Conservation (phyloP, 2,888 invertebrate species). For the Drosophila atripex region DNA sequence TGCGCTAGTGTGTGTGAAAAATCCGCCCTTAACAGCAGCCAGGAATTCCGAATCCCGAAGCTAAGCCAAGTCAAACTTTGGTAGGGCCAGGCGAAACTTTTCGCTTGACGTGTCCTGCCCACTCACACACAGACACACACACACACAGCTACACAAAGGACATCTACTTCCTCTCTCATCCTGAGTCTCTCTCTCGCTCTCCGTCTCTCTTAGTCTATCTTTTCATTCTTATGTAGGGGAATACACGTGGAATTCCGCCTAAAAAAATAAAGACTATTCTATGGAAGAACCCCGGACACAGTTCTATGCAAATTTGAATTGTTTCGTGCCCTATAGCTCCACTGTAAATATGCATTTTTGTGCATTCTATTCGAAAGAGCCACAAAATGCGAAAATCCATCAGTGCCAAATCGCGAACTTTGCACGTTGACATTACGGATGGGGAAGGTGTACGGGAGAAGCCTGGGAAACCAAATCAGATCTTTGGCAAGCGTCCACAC, state of each 20-base stretch:
- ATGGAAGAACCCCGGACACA: slow-evolving; percentile 18
- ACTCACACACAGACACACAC: slow-evolving; percentile 35
- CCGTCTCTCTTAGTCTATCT: slow-evolving; percentile 2
- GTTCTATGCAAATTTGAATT: slow-evolving; percentile 32
- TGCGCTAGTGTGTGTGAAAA: slow-evolving; percentile 52
- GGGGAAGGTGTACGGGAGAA: background rate
- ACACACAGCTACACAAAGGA: slow-evolving; percentile 23
- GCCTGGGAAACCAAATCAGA: slow-evolving; percentile 11
- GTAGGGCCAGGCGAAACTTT: slow-evolving; percentile 57
- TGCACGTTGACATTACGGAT: slow-evolving; percentile 46
- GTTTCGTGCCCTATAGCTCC: slow-evolving; percentile 27
- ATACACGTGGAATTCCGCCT: slow-evolving; percentile 63
- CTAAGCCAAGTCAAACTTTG: slow-evolving; percentile 73
- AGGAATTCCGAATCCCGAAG: slow-evolving; percentile 47
- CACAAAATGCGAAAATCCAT: slow-evolving; percentile 27
- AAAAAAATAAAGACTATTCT: background rate
- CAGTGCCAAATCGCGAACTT: slow-evolving; percentile 35
- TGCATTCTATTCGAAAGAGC: slow-evolving; percentile 41
- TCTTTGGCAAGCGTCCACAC: slow-evolving; percentile 26
- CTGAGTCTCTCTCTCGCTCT: slow-evolving; percentile 9
- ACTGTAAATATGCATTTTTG: slow-evolving; percentile 50
- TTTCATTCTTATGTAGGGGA: slow-evolving; percentile 16
- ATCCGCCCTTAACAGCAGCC: slow-evolving; percentile 65
- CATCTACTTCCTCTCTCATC: slow-evolving; percentile 11
- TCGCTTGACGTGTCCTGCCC: slow-evolving; percentile 77